Evolutionary conservation across 1,140 invertebrate species (phyloP).

Genomic region (Microplitis demolitor): DNA sequence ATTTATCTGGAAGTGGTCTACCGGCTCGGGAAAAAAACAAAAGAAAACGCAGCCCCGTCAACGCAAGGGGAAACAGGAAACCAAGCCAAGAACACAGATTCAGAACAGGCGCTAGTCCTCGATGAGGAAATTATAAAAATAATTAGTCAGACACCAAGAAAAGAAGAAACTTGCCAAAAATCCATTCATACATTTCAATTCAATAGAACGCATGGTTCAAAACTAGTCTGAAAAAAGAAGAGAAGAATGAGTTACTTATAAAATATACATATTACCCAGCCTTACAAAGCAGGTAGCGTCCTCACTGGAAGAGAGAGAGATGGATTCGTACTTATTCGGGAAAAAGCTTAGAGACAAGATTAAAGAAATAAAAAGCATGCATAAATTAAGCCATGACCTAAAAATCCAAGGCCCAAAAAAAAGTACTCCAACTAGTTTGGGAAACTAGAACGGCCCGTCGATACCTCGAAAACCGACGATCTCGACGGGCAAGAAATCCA

Average conservation of each 20-base stretch:
- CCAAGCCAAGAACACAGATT: no score
- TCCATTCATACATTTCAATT: neutral
- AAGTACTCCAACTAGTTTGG: neutral
- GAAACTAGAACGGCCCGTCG: slow-evolving; percentile 11
- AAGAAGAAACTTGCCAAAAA: neutral
- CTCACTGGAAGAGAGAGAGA: neutral
- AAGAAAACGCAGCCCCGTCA: no score
- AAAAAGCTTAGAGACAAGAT: slow-evolving; percentile 9
- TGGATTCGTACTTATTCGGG: slow-evolving; percentile 8
- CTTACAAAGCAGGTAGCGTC: slow-evolving; percentile 4
- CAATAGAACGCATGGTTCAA: no score
- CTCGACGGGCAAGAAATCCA: neutral
- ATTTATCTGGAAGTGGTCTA: no score
- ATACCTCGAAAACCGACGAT: slow-evolving; percentile 1
- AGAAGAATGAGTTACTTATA: no score
- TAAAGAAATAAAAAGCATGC: slow-evolving; percentile 14
- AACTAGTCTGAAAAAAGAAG: no score
- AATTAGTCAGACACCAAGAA: neutral
- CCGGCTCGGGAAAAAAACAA: no score
- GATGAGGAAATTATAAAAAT: slow-evolving; percentile 10
- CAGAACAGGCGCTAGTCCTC: neutral
- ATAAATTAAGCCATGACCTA: neutral
- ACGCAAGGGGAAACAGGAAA: no score
- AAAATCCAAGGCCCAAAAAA: neutral
- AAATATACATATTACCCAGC: neutral